These are phyloP conservation scores for Esox niger DNA, from an alignment of 2,113 vertebrate species.

Conservation along the genomic window DNA sequence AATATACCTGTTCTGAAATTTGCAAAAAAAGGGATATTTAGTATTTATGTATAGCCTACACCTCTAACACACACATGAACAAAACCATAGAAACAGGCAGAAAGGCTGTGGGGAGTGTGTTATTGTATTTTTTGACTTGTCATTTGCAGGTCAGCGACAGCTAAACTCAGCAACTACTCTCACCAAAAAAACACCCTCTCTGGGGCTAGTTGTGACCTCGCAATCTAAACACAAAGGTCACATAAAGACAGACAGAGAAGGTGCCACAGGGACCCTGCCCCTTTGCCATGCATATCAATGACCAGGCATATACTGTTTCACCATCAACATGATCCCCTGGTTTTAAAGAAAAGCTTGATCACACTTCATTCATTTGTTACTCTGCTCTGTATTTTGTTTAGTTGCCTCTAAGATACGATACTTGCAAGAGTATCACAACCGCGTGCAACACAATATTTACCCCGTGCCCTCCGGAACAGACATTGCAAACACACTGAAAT, in stretches of 20 bases:
- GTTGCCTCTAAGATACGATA: conserved; percentile 99
- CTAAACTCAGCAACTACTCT: conserved; percentile 45
- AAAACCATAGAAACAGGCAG: background rate
- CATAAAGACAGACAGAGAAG: conserved; percentile 4
- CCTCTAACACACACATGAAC: background rate
- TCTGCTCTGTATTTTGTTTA: conserved; percentile 83
- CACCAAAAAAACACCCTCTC: conserved; percentile 40
- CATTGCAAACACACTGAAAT: conserved; percentile 99
- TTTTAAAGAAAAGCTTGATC: background rate
- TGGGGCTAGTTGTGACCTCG: conserved; percentile 47
- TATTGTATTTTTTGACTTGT: conserved; percentile 36
- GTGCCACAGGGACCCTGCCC: background rate
- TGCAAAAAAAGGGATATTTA: background rate
- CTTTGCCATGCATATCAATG: background rate
- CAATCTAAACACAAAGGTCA: conserved; percentile 53
- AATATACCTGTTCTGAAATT: background rate
- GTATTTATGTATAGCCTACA: background rate
- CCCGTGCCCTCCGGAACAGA: conserved; percentile 99
- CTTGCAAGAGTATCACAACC: conserved; percentile 99
- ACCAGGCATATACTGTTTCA: no score
- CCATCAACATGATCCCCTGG: no score
- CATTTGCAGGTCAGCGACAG: conserved; percentile 55
- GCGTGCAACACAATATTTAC: conserved; percentile 98
- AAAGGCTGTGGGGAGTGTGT: background rate
- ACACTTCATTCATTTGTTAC: conserved; percentile 64